Base-by-base conservation (phyloP, 2,797 vertebrate genomes). In the Galago senegalensis region DNA sequence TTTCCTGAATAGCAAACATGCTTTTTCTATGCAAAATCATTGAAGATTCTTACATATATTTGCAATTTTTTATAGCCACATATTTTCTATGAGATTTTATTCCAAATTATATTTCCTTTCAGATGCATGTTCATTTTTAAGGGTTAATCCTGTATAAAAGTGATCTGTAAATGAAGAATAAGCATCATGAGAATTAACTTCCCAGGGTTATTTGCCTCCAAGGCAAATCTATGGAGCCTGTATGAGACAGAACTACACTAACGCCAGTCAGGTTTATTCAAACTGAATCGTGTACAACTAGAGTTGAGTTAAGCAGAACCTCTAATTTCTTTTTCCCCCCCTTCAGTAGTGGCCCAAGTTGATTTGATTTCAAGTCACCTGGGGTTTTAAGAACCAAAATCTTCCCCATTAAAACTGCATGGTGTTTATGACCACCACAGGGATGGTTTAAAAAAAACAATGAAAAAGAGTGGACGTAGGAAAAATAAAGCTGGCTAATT, bases 401-500 rank as follows among this genome's bases (percentile, higher is more conserved):
- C 89, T 23, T 97, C 90, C 63, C 96, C 49, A 96, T 91, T 97
- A 96, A 88, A 98, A 93, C 91, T 91, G 97, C 29, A 49, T 88
- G 73, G 82, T 95, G 95, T 98, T 98, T 98, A 98, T 95, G 65
- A 89, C 70, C 76, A 97, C 97, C 87, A 93, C 49, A 65, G 70
- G 88, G 92, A 93, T 21, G 18, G 60, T 93, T 94, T 96, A 95
- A 97, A 94, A 95, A 95, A 95, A 97, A 97, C 93, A 97, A 95
- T 93, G 94, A 95, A 96, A 98, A 94, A 94, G 98, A 97, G 89
- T 86, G 93, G 93, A 97, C 95, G 92, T 96, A 95, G 93, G 95
- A 93, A 97, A 98, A 98, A 96, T 95, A 97, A 98, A 95, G 87
- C 92, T 95, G 86, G 40, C 96, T 98, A 98, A 98, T 98, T 98